These are phyloP conservation scores for Tenrec ecaudatus DNA, from an alignment of 2,113 vertebrate genomes.

Conservation along the genomic window DNA sequence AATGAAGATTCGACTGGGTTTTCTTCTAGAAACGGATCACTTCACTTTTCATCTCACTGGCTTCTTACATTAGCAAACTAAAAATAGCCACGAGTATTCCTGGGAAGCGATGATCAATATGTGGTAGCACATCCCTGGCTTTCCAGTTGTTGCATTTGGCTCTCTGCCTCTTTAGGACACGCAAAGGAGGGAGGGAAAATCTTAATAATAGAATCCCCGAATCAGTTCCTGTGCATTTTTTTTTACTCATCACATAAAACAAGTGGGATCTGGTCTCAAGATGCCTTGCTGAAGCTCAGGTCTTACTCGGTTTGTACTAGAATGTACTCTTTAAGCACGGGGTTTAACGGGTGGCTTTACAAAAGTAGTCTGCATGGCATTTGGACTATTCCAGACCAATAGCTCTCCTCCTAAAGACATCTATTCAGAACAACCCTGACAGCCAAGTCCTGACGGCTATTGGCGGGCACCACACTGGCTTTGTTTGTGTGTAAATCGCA, in stretches of 20 bases:
- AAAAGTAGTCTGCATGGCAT: neutral
- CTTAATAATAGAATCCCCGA: conserved; percentile 20
- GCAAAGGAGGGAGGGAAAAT: conserved; percentile 48
- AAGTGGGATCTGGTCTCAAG: neutral
- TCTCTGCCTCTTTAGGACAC: conserved; percentile 63
- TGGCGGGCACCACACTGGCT: neutral
- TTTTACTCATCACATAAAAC: neutral
- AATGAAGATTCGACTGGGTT: conserved; percentile 86
- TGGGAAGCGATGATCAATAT: conserved; percentile 82
- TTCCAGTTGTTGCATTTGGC: conserved; percentile 76
- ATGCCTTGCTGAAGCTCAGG: neutral
- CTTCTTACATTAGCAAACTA: conserved; percentile 87
- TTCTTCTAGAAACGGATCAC: conserved; percentile 84
- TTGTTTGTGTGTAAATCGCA: neutral
- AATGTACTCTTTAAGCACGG: neutral
- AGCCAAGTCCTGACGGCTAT: neutral
- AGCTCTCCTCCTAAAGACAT: neutral
- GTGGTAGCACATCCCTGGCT: conserved; percentile 75
- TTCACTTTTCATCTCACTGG: conserved; percentile 86
- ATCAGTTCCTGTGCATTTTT: neutral
- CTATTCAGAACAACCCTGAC: neutral
- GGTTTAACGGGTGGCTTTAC: neutral
- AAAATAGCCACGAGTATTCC: conserved; percentile 85
- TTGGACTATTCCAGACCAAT: neutral
- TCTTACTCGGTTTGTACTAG: neutral